Evolutionary conservation across 2,113 vertebrate species (phyloP), one percentile per base, ranked within the genome.

Genomic region (Tricholaema leucomelas): DNA sequence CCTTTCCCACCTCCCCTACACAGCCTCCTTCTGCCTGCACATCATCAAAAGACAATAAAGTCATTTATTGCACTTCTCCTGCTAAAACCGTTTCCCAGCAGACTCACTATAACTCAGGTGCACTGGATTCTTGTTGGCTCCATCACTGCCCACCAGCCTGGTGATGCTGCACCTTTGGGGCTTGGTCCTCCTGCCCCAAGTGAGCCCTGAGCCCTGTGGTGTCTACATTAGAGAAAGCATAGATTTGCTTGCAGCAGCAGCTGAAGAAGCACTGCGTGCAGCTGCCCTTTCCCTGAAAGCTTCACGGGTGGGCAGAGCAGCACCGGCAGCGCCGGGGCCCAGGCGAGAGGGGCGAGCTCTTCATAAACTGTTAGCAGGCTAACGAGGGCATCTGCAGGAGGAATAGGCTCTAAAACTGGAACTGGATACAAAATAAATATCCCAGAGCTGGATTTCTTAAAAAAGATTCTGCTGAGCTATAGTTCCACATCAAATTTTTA

Each of bases 401-500:
- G 76, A 94, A 91, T 18, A 85, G 90, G 87, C 80, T 76, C 92
- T 96, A 88, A 92, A 85, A 85, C 81, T 72, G 81, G 90, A 97
- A 96, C 92, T 56, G 69, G 93, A 87, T 91, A 93, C 87, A 80
- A 54, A 94, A 88, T 95, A 94, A 90, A 94, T 95, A 96, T 96
- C 93, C 94, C 87, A 90, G 93, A 90, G 94, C 92, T 95, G 96
- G 96, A 96, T 97, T 97, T 95, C 94, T 87, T 93, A 93, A 95
- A 95, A 93, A 96, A 98, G 97, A 95, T 96, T 96, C 96, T 94
- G 96, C 97, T 94, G 95, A 97, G 97, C 96, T 97, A 96, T 92
- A 80, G 88, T 89, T 91, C 95, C 96, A 95, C 97, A 97, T 97
- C 97, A 97, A 95, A 97, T 97, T 97, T 97, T 98, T 97, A 98